Base-by-base conservation (phyloP, 2,888 invertebrate species). In the Branchinecta sandiegonensis region DNA sequence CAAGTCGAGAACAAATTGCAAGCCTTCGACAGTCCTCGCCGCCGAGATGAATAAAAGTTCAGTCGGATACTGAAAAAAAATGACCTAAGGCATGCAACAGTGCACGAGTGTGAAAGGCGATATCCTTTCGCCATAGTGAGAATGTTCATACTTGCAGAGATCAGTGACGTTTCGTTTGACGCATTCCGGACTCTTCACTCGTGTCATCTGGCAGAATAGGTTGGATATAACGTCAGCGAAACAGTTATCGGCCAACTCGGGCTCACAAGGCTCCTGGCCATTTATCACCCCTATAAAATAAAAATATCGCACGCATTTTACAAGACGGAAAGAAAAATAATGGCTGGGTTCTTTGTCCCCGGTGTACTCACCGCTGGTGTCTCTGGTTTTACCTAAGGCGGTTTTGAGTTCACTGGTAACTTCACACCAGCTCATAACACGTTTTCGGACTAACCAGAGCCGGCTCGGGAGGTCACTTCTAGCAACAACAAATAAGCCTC, bases 131-230 rank as follows among this genome's bases (percentile, higher is more conserved):
- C 23, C 23, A 23, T 67, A 67, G 14, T 14, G 14, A 67, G n/a
- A 10, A 23, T 11, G 50, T 12, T 63, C n/a, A 64, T 66, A 68
- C 68, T 8, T 66, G 65, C 68, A 68, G 11, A 68, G 46, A 23
- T 68, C 68, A 14, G 68, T 37, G 12, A 66, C 47, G 37, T 64
- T 68, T 23, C 65, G 64, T 46, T 65, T 65, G 10, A 13, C 46
- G 47, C 68, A 68, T 8, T 65, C 46, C 9, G 46, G 37, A 0
- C 65, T 47, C 23, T 66, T 67, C 12, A 37, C 17, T 9, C 48
- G 46, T n/a, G 65, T 66, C 66, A 65, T 68, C 17, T 65, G 64
- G 47, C 68, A 68, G 11, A 63, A 23, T 17, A 68, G n/a, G n/a
- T 47, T 68, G 14, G 13, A 17, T 12, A 17, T 64, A 11, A 68